Percentiles rank a stretch among this genome's conserved stretches.
phyloP scores from a whole-genome alignment of 2,888 invertebrate species.

The Caenorhabditis japonica region DNA sequence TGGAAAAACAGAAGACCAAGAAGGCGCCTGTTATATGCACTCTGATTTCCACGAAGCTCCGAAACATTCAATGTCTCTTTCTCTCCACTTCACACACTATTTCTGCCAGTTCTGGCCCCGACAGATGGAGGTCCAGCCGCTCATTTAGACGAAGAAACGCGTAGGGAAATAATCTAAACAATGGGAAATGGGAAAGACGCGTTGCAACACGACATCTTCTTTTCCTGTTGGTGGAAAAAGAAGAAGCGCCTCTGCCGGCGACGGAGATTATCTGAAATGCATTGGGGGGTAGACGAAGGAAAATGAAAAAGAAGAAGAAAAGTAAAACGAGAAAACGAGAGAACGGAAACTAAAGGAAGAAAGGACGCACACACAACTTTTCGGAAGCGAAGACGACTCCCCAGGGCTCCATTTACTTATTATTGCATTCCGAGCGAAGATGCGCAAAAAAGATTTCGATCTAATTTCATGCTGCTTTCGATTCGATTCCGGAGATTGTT shows the following conservation, averaged over 20 bases:
- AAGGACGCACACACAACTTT: conserved; percentile 2
- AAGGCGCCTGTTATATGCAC: conserved; percentile 3
- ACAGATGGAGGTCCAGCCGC: background rate
- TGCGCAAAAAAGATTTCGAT: no score
- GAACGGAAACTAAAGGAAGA: conserved; percentile 9
- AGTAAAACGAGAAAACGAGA: conserved; percentile 6
- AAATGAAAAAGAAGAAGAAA: conserved; percentile 1
- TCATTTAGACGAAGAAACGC: conserved; percentile 7
- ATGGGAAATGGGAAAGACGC: conserved; percentile 5
- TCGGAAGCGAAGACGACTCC: conserved; percentile 12
- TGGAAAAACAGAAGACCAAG: background rate
- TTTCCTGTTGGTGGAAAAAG: no score
- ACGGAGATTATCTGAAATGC: conserved; percentile 52
- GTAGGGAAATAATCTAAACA: conserved; percentile 16
- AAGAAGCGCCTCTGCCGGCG: no score
- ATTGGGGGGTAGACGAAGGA: conserved; percentile 4
- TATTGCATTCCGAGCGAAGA: conserved; percentile 2
- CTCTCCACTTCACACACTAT: conserved; percentile 14
- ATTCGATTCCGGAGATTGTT: no score
- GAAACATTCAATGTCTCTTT: conserved; percentile 31
- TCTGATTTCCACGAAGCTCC: conserved; percentile 2
- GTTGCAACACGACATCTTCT: conserved; percentile 13
- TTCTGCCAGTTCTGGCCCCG: background rate
- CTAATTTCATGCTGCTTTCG: no score
- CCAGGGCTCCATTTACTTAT: conserved; percentile 20